Percentiles rank a stretch among this genome's conserved stretches.
phyloP scores from a whole-genome alignment of 2,797 vertebrate genomes.

The Sebastes nivosus region DNA sequence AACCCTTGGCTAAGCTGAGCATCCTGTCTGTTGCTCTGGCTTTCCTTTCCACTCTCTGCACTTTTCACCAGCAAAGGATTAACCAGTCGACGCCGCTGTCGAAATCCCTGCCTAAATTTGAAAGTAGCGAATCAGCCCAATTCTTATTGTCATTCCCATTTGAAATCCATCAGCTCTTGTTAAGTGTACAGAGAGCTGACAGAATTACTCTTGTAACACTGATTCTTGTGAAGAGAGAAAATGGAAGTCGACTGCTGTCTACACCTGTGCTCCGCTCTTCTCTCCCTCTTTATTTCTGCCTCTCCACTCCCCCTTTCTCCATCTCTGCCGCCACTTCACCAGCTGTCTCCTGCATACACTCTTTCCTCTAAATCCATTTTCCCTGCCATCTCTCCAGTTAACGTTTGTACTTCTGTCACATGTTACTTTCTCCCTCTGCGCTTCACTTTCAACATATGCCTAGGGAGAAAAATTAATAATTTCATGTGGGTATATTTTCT shows the following conservation, averaged over 20 bases:
- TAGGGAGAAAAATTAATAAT: constrained; percentile 35
- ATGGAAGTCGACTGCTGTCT: constrained; percentile 38
- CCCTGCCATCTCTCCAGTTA: constrained; percentile 47
- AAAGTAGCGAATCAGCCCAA: constrained; percentile 55
- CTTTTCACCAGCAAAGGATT: constrained; percentile 55
- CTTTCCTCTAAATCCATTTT: constrained; percentile 57
- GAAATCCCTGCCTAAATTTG: constrained; percentile 65
- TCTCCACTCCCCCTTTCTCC: constrained; percentile 18
- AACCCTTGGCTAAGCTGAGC: constrained; percentile 42
- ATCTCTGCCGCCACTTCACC: constrained; percentile 54
- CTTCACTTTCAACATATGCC: constrained; percentile 41
- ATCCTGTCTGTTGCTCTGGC: constrained; percentile 33
- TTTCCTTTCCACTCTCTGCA: constrained; percentile 36
- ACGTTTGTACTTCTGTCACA: constrained; percentile 58
- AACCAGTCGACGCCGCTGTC: constrained; percentile 33
- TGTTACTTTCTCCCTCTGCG: constrained; percentile 19
- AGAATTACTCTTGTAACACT: constrained; percentile 62
- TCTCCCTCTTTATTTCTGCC: constrained; percentile 28
- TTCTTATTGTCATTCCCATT: constrained; percentile 64
- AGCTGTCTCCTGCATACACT: constrained; percentile 50
- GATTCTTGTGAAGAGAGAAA: constrained; percentile 68
- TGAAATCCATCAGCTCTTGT: constrained; percentile 56
- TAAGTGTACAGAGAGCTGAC: constrained; percentile 62
- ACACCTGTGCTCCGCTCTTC: constrained; percentile 52
- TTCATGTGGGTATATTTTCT: constrained; percentile 38